A percentile compares a stretch with the other conserved stretches of the same genome.
Conservation (phyloP, 2,888 invertebrate species). For the Octonoba sinensis region DNA sequence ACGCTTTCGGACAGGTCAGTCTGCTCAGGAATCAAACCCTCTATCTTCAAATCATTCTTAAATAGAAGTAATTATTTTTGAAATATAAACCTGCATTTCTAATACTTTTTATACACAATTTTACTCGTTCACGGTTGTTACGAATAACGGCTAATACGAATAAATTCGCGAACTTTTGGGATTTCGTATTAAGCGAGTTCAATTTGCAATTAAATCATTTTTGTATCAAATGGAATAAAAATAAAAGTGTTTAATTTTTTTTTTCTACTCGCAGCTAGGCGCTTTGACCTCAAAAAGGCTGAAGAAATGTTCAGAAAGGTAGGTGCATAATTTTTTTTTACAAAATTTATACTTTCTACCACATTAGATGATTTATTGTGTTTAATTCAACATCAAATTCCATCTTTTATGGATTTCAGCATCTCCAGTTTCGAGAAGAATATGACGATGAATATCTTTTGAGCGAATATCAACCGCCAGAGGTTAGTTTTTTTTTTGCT, state of each 20-base stretch:
- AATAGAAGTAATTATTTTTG: too few species aligned
- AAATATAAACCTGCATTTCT: too few species aligned
- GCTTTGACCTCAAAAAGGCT: constrained; percentile 46
- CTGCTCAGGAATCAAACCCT: too few species aligned
- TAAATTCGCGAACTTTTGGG: too few species aligned
- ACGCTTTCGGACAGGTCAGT: too few species aligned
- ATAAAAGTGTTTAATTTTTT: background rate
- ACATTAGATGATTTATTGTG: background rate
- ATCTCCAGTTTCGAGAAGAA: constrained; percentile 40
- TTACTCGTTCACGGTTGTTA: too few species aligned
- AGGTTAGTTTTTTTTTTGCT: constrained; percentile 18
- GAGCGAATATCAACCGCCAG: constrained; percentile 36
- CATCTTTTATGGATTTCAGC: constrained; percentile 15
- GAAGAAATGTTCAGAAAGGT: constrained; percentile 57
- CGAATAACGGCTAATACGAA: too few species aligned
- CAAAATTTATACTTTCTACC: background rate
- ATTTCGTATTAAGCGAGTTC: too few species aligned
- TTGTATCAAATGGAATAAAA: background rate
- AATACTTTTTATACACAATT: too few species aligned
- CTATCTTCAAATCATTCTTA: too few species aligned
- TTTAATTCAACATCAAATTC: too few species aligned
- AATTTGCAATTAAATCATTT: too few species aligned
- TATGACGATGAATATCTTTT: constrained; percentile 50
- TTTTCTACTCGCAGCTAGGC: constrained; percentile 21
- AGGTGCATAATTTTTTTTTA: background rate